A percentile compares a stretch with the other conserved stretches of the same genome.
phyloP scores from a whole-genome alignment of 64 coral and sea anemone species.

The Astreopora myriophthalma region DNA sequence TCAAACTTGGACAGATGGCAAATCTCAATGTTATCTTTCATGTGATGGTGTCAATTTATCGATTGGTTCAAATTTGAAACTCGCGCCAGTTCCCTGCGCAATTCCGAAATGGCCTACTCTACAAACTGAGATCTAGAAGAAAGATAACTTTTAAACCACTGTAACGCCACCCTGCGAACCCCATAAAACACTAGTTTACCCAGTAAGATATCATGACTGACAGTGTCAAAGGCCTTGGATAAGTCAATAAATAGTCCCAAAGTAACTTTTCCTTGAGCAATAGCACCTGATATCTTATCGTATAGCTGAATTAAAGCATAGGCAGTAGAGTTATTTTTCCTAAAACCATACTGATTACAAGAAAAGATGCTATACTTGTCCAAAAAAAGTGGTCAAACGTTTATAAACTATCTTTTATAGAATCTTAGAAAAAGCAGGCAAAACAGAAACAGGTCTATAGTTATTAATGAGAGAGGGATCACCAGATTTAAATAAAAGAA shows the following conservation, averaged over 20 bases:
- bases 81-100: no score
- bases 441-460: slow-evolving; percentile 38
- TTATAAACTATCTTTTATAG: slow-evolving; percentile 33
- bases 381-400: background rate
- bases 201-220: slow-evolving; percentile 13
- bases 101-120: no score
- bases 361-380: slow-evolving; percentile 24
- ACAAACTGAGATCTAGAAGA: background rate
- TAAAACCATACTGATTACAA: slow-evolving; percentile 48
- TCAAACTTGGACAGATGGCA: no score
- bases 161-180: background rate
- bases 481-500: slow-evolving; percentile 30
- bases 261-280: slow-evolving; percentile 4
- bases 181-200: slow-evolving; percentile 49
- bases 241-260: slow-evolving; percentile 50
- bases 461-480: background rate
- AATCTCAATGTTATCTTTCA: no score
- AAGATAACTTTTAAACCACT: slow-evolving; percentile 6
- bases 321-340: slow-evolving; percentile 22
- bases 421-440: slow-evolving; percentile 47
- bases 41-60: no score
- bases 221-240: slow-evolving; percentile 62
- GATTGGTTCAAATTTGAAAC: no score
- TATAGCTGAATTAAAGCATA: background rate
- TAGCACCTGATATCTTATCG: background rate